Conservation (phyloP, 2,113 vertebrate species). For the Ochotona princeps region DNA sequence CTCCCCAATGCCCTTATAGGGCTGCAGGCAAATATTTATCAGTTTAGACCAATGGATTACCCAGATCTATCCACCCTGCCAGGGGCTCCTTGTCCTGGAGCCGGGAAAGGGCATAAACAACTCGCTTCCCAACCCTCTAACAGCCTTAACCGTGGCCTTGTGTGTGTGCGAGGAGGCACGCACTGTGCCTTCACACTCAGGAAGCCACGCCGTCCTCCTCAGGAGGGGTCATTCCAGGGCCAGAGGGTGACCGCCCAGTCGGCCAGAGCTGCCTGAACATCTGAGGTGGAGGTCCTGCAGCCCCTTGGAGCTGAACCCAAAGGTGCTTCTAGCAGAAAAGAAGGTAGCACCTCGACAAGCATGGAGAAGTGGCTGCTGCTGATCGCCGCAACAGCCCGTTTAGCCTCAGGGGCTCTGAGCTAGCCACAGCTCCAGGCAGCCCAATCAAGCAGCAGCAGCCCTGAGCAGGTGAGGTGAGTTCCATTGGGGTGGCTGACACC, state of each 20-base stretch:
- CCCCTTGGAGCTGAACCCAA: not conserved
- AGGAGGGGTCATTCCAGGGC: not conserved
- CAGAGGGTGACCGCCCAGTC: not conserved
- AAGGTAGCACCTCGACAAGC: not conserved
- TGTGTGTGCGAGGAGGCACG: not conserved
- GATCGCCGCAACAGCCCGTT: not conserved
- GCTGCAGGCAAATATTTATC: not conserved
- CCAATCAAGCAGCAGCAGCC: not conserved
- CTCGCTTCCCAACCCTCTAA: not conserved
- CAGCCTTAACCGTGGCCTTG: not conserved
- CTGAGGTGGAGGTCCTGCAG: not conserved
- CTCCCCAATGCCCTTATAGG: not conserved
- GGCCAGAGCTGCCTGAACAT: not conserved
- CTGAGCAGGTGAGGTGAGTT: conserved; percentile 33
- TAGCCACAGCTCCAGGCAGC: not conserved
- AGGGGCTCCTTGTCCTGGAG: not conserved
- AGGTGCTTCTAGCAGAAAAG: not conserved
- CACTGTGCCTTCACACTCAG: not conserved
- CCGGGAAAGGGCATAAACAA: not conserved
- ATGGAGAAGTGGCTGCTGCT: not conserved
- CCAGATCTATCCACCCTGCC: not conserved
- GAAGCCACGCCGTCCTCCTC: not conserved
- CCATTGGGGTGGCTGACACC: not conserved
- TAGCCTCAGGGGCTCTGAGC: not conserved
- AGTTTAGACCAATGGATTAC: conserved; percentile 1